phyloP scores from a whole-genome alignment of 2,888 invertebrate species.

The Microchrysa polita region DNA sequence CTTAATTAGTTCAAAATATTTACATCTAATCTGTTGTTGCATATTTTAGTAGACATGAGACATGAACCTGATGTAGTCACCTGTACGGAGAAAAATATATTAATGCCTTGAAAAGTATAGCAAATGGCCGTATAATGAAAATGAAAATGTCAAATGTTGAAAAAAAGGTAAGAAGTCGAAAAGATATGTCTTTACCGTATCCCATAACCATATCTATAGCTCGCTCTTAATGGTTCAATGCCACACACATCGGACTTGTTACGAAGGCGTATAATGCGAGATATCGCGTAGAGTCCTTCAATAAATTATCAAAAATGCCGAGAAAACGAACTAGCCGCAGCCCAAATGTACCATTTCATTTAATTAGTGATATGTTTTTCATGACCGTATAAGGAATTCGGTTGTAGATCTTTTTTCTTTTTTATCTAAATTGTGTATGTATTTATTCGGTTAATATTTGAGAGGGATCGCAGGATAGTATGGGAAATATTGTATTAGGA shows the following conservation, averaged over 20 bases:
- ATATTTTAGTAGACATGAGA: constrained; percentile 38
- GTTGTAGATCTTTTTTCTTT: constrained; percentile 18
- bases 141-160: constrained; percentile 6
- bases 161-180: constrained; percentile 31
- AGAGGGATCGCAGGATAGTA: neutral
- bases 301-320: constrained; percentile 43
- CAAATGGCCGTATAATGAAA: too few relatives aligned
- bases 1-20: constrained; percentile 46
- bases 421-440: constrained; percentile 22
- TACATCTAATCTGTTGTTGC: constrained; percentile 41
- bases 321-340: constrained; percentile 32
- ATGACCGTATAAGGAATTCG: neutral
- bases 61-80: constrained; percentile 32
- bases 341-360: constrained; percentile 36
- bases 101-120: neutral
- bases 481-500: constrained; percentile 4
- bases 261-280: constrained; percentile 38
- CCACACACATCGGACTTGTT: constrained; percentile 37
- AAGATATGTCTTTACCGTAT: neutral
- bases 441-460: neutral
- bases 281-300: constrained; percentile 42
- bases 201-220: neutral
- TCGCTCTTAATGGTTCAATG: constrained; percentile 7
- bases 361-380: constrained; percentile 43
- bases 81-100: constrained; percentile 2